Evolutionary conservation across 1,140 invertebrate species (phyloP).

Genomic region (Saxidomus purpurata): DNA sequence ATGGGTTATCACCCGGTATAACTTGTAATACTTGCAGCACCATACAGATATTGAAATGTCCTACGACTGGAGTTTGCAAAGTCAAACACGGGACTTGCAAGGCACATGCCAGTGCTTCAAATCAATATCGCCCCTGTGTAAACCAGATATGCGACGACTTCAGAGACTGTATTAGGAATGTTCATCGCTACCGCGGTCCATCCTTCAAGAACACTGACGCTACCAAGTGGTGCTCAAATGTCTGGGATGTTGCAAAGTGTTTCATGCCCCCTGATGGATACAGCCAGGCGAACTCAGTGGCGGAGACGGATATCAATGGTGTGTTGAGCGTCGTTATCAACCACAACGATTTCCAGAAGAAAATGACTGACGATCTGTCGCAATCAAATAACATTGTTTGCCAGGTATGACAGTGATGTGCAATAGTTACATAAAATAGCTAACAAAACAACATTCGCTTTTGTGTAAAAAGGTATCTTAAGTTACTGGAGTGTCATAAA

Average conservation of each 20-base stretch:
- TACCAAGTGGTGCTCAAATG: background rate
- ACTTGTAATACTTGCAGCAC: background rate
- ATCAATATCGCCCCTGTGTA: background rate
- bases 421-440: no score
- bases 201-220: background rate
- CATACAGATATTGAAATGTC: background rate
- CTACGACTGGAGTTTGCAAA: constrained; percentile 10
- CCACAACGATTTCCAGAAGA: background rate
- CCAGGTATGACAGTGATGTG: background rate
- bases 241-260: constrained; percentile 19
- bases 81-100: background rate
- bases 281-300: background rate
- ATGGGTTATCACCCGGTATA: background rate
- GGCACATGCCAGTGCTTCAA: background rate
- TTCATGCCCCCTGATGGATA: constrained; percentile 28
- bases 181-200: background rate
- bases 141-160: background rate
- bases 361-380: background rate
- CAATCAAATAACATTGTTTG: background rate
- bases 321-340: background rate
- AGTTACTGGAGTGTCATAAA: no score
- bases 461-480: no score
- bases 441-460: no score
- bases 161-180: background rate
- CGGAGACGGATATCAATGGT: constrained; percentile 12